phyloP scores from a whole-genome alignment of 1,140 invertebrate species.

The Diprion similis region DNA sequence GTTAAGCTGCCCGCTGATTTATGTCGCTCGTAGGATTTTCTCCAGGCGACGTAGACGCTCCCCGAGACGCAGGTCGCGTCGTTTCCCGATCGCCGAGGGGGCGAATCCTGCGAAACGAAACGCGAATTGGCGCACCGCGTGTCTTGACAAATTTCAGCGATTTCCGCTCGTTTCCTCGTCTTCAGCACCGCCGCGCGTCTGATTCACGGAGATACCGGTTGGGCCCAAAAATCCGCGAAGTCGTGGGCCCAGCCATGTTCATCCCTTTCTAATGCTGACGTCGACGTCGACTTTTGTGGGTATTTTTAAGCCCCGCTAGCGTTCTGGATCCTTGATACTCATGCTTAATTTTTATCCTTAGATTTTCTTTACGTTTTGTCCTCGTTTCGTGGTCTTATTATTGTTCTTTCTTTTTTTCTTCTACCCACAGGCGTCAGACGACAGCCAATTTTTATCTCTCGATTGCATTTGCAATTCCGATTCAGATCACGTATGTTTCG shows the following conservation, averaged over 20 bases:
- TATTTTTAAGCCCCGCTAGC: conserved; percentile 24
- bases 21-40: not conserved
- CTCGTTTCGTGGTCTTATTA: conserved; percentile 27
- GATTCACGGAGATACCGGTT: not conserved
- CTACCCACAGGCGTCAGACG: conserved; percentile 37
- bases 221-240: not conserved
- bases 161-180: not conserved
- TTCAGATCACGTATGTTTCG: conserved; percentile 32
- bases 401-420: conserved; percentile 35
- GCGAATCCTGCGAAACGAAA: too few species aligned
- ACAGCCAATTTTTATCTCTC: conserved; percentile 61
- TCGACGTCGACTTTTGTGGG: conserved; percentile 24
- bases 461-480: conserved; percentile 61
- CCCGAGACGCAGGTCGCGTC: too few species aligned
- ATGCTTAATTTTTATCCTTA: conserved; percentile 15
- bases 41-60: not conserved
- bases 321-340: too few species aligned
- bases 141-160: not conserved
- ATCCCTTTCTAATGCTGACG: conserved; percentile 4
- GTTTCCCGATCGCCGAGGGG: too few species aligned
- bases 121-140: not conserved
- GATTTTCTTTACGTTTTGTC: conserved; percentile 13
- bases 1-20: not conserved
- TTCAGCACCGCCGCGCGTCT: not conserved
- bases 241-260: too few species aligned